Percentiles rank a stretch among this genome's conserved stretches.
Evolutionary conservation across 2,797 vertebrate genomes (phyloP).

Genomic region (Lacerta agilis): DNA sequence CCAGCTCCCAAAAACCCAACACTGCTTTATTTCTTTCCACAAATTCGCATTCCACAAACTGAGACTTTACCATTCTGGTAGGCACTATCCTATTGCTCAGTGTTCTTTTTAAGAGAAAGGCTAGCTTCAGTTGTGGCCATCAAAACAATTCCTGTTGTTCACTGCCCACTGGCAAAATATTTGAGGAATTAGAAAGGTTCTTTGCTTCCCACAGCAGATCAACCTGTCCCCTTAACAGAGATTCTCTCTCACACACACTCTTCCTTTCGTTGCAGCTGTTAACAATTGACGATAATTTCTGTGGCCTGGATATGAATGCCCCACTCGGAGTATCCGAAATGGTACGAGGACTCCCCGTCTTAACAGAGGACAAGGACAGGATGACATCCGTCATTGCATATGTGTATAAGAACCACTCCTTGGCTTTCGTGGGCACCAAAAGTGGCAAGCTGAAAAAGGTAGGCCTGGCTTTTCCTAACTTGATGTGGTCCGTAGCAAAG

Average conservation of each 20-base stretch:
- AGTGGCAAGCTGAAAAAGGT: slow-evolving; percentile 97
- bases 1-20: background rate
- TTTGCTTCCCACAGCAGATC: background rate
- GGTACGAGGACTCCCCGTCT: slow-evolving; percentile 92
- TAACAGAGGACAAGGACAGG: slow-evolving; percentile 91
- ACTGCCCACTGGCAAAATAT: background rate
- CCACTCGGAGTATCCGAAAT: slow-evolving; percentile 96
- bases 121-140: background rate
- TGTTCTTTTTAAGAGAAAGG: background rate
- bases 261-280: slow-evolving; percentile 83
- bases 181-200: background rate
- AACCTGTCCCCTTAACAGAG: background rate
- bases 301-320: slow-evolving; percentile 98
- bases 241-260: background rate
- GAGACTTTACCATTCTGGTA: background rate
- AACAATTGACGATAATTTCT: slow-evolving; percentile 98
- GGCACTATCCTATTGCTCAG: background rate
- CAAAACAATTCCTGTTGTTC: no score
- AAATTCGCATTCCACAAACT: background rate
- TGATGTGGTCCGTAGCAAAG: background rate
- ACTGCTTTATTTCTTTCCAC: background rate
- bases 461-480: slow-evolving; percentile 66
- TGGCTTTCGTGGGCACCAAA: slow-evolving; percentile 97
- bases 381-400: slow-evolving; percentile 97
- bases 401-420: slow-evolving; percentile 97